Evolutionary conservation across 2,113 vertebrate species (phyloP), one percentile per base, ranked within the genome.

Genomic region (Micronycteris hirsuta): DNA sequence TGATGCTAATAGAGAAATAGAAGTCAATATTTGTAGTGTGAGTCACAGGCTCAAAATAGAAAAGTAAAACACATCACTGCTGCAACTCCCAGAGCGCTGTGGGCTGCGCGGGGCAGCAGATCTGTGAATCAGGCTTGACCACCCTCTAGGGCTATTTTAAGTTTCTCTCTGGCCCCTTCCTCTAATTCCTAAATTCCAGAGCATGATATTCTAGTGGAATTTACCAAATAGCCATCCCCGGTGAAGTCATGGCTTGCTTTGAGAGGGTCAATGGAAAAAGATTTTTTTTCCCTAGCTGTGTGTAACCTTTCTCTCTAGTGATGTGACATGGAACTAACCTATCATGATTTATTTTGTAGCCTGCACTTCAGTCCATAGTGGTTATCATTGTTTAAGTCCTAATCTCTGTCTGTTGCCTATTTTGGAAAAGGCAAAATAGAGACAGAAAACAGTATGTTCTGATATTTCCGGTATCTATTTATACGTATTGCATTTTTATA

Each of bases 11-110:
- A 98, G 98, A 98, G 98, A 98, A 98, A 98, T 98, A 98, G 98
- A 98, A 98, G 98, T 98, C 98, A 98, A 98, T 98, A 98, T 98
- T 98, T 98, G 97, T 96, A 97, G 98, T 98, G 97, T 98, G 98
- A 98, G 98, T 98, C 98, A 98, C 96, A 97, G 97, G 97, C 98
- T 98, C 96, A 98, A 98, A 98, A 98, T 98, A 98, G 98, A 97
- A 97, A 98, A 98, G 97, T 95, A 97, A 98, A 98, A 98, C 98
- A 98, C 98, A 98, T 98, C 97, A 97, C 93, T 95, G 78, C 97
- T 98, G 96, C 97, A 97, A 98, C 97, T 98, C 97, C 96, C 95
- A 96, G 96, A 97, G 98, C 97, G 93, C 94, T 98, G 97, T 94
- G 98, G 98, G 98, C 97, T 97, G 97, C 95, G 93, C 96, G 84